Conservation (phyloP, 2,888 invertebrate species). For the Drosophila nigritarsus region DNA sequence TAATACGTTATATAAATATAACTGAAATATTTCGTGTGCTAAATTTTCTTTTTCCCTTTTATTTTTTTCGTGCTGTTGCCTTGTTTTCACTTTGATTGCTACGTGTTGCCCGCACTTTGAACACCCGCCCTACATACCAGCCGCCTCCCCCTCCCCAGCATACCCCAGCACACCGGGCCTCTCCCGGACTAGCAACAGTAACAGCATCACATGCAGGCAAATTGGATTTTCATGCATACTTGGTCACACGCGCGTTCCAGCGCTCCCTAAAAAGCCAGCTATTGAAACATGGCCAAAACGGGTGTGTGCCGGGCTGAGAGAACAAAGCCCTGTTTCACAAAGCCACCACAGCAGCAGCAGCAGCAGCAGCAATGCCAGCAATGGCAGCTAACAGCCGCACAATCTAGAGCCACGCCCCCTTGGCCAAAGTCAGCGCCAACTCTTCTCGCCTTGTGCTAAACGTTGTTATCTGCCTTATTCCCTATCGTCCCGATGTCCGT, state of each 20-base stretch:
- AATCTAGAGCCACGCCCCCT: constrained; percentile 17
- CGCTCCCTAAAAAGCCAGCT: constrained; percentile 35
- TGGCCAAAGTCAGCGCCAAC: constrained; percentile 49
- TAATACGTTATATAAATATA: constrained; percentile 69
- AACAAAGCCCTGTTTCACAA: constrained; percentile 11
- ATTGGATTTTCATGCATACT: constrained; percentile 80
- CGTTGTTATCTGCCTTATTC: constrained; percentile 74
- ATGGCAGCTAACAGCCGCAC: constrained; percentile 3
- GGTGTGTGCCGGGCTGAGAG: background rate
- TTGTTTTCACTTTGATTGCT: constrained; percentile 78
- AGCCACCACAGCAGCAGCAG: constrained; percentile 11
- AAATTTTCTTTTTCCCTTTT: constrained; percentile 27
- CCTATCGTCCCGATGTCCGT: constrained; percentile 34
- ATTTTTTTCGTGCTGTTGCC: constrained; percentile 41
- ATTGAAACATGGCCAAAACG: constrained; percentile 25
- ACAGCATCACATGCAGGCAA: constrained; percentile 64
- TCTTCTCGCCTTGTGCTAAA: constrained; percentile 73
- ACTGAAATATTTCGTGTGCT: constrained; percentile 58
- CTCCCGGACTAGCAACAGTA: background rate
- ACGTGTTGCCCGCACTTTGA: constrained; percentile 63
- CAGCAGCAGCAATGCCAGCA: background rate
- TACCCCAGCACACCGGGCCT: background rate
- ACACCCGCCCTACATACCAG: background rate
- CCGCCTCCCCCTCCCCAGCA: background rate
- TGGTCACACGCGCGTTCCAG: constrained; percentile 69